Evolutionary conservation across 1,140 invertebrate genomes (phyloP).

Genomic region (Aethina tumida): DNA sequence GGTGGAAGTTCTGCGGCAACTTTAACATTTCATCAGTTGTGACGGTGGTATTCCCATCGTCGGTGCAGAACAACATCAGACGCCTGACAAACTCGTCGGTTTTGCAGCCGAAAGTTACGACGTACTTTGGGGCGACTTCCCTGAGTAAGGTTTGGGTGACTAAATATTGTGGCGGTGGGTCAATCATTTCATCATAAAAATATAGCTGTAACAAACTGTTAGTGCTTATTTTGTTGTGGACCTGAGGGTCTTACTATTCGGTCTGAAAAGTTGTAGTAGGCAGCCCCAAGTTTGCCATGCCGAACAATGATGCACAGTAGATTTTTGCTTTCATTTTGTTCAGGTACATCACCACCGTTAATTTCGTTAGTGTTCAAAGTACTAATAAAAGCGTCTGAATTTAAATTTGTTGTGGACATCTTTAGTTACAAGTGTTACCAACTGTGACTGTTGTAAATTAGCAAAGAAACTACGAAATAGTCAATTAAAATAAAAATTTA

Average conservation of each 20-base stretch:
- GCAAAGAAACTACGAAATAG: too few species aligned
- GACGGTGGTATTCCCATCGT: conserved; percentile 20
- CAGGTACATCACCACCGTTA: too few species aligned
- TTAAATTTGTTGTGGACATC: too few species aligned
- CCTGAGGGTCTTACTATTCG: conserved; percentile 29
- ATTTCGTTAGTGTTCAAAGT: too few species aligned
- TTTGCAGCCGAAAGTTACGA: conserved; percentile 42
- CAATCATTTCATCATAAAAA: conserved; percentile 51
- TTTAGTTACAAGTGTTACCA: too few species aligned
- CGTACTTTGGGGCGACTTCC: conserved; percentile 51
- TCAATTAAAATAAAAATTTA: too few species aligned
- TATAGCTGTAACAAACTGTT: conserved; percentile 37
- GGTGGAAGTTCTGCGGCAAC: conserved; percentile 37
- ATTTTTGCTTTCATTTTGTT: conserved; percentile 7
- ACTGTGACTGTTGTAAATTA: too few species aligned
- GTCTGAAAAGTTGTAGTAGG: conserved; percentile 57
- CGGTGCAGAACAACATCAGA: conserved; percentile 32
- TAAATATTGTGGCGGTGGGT: conserved; percentile 46
- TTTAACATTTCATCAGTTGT: conserved; percentile 30
- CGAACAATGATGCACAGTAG: conserved; percentile 40
- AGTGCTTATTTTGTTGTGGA: not conserved
- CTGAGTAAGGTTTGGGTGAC: conserved; percentile 47
- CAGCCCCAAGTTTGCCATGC: conserved; percentile 49
- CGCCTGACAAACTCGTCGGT: conserved; percentile 40
- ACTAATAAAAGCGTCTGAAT: too few species aligned